Conservation (phyloP, 2,113 vertebrate genomes). For the Sylvia atricapilla region DNA sequence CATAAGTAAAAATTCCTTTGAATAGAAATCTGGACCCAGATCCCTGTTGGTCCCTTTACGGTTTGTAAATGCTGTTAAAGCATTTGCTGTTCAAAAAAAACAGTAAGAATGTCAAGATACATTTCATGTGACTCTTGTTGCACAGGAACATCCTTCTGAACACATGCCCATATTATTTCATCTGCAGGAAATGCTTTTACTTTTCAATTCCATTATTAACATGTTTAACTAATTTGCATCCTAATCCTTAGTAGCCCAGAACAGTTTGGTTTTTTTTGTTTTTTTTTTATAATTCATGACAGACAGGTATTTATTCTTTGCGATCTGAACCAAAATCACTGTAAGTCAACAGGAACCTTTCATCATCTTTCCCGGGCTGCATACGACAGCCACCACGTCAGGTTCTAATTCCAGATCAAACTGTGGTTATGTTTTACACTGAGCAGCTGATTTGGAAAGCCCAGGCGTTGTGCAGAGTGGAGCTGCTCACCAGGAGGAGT, state of each 20-base stretch:
- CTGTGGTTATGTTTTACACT: background rate
- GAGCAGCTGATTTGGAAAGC: background rate
- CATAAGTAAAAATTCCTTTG: background rate
- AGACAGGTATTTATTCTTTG: background rate
- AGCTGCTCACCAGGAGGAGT: slow-evolving; percentile 89
- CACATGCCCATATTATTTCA: background rate
- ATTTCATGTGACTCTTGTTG: background rate
- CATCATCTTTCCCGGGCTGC: background rate
- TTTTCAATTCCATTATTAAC: background rate
- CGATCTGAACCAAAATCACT: background rate
- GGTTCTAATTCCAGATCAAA: background rate
- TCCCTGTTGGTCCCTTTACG: background rate
- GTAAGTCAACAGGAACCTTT: background rate
- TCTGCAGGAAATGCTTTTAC: background rate
- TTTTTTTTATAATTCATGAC: background rate
- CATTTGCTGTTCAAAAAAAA: background rate
- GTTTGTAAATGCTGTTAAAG: background rate
- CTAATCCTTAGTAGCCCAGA: background rate
- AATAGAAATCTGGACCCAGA: background rate
- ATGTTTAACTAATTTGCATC: background rate
- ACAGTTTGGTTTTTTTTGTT: background rate
- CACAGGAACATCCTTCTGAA: background rate
- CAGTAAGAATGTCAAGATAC: background rate
- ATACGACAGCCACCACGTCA: background rate
- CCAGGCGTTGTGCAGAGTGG: fast-evolving